Evolutionary conservation across 2,113 vertebrate species (phyloP).

Genomic region (Connochaetes taurinus): DNA sequence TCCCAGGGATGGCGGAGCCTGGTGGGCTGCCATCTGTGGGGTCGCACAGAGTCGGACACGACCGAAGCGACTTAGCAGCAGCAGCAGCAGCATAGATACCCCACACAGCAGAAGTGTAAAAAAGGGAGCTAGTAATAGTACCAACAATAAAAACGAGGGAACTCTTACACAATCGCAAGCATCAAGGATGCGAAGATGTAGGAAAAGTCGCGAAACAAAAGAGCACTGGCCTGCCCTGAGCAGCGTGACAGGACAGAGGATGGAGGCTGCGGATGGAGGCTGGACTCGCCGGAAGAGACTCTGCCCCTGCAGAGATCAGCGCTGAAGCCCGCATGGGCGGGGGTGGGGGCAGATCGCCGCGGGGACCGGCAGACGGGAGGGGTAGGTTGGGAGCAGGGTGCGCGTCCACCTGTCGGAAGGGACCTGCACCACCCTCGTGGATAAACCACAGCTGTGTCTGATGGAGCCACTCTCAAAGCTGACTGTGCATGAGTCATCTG

Average conservation of each 20-base stretch:
- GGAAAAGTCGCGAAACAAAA: not conserved
- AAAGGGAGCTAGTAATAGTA: not conserved
- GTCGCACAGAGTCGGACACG: too few relatives aligned
- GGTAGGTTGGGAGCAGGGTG: accelerated
- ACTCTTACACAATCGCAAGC: not conserved
- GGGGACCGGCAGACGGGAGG: not conserved
- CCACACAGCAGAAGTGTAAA: not conserved
- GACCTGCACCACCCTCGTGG: too few relatives aligned
- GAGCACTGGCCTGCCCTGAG: not conserved
- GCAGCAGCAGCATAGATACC: too few relatives aligned
- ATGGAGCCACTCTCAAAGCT: not conserved
- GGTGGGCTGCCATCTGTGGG: too few relatives aligned
- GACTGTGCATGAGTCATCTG: not conserved
- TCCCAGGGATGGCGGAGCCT: too few relatives aligned
- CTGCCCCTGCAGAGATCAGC: not conserved
- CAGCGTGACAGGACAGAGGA: accelerated
- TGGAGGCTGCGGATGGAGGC: not conserved
- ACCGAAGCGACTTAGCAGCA: too few relatives aligned
- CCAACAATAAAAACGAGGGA: not conserved
- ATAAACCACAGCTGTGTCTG: not conserved
- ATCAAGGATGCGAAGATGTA: not conserved
- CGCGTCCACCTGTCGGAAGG: not conserved
- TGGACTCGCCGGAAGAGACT: not conserved
- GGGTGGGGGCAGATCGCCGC: accelerated
- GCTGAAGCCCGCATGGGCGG: not conserved